Percentiles rank a stretch among this genome's conserved stretches.
Conservation (phyloP, 2,113 vertebrate species). For the Aleadryas rufinucha region DNA sequence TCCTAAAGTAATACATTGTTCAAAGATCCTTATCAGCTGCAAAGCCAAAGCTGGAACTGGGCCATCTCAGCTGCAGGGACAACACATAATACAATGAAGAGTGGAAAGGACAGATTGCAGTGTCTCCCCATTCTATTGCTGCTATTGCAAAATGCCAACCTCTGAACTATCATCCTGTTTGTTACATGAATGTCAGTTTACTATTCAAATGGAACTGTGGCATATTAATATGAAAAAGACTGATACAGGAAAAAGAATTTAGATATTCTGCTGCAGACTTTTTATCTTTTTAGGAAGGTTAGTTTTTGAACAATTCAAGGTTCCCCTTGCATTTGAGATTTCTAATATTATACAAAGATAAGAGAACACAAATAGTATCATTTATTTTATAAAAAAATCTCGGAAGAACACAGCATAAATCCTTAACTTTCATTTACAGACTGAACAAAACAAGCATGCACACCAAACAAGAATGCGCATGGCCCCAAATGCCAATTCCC, state of each 20-base stretch:
- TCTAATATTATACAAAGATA: neutral
- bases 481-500: neutral
- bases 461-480: neutral
- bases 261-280: neutral
- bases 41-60: constrained; percentile 19
- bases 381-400: neutral
- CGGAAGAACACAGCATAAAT: neutral
- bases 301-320: neutral
- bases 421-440: neutral
- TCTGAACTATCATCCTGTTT: neutral
- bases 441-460: neutral
- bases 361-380: neutral
- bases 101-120: constrained; percentile 11
- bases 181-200: neutral
- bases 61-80: constrained; percentile 24
- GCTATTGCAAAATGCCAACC: constrained; percentile 5
- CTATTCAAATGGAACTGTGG: neutral
- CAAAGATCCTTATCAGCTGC: constrained; percentile 23
- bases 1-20: constrained; percentile 30
- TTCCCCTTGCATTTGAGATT: neutral
- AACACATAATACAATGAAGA: neutral
- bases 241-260: neutral
- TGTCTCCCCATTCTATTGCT: neutral
- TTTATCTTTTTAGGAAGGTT: neutral
- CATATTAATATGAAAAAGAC: neutral